These are phyloP conservation scores for Calliopum simillimum DNA, from an alignment of 2,888 invertebrate species.

Conservation along the genomic window DNA sequence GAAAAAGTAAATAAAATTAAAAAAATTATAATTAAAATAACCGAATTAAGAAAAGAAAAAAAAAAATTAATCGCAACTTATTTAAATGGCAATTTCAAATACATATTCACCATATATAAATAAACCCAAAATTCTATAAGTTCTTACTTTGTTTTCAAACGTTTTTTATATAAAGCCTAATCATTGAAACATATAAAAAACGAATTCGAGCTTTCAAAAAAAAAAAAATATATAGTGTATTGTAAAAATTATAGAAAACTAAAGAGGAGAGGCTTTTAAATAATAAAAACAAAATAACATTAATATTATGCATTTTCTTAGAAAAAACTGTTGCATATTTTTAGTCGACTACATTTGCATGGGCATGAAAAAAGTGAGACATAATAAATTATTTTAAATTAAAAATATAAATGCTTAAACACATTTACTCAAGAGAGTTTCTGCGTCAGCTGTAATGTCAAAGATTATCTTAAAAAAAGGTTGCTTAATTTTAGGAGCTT, in stretches of 20 bases:
- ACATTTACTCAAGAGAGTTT: too few species aligned
- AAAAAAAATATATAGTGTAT: constrained; percentile 32
- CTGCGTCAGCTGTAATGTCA: too few species aligned
- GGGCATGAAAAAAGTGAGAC: too few species aligned
- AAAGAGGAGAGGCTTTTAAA: neutral
- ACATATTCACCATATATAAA: constrained; percentile 8
- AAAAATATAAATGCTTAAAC: too few species aligned
- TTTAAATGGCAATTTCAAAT: constrained; percentile 14
- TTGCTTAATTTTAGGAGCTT: too few species aligned
- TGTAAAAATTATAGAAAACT: constrained; percentile 39
- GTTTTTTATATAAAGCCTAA: too few species aligned
- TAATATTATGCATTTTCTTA: constrained; percentile 23
- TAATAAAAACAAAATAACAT: constrained; percentile 15
- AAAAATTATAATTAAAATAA: constrained; percentile 36
- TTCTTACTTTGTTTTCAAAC: too few species aligned
- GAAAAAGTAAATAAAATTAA: too few species aligned
- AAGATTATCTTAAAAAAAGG: too few species aligned
- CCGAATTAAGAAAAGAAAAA: constrained; percentile 19
- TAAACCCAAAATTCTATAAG: constrained; percentile 14
- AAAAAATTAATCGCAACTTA: constrained; percentile 26
- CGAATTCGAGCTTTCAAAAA: constrained; percentile 62
- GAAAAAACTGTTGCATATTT: constrained; percentile 13
- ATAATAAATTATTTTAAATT: too few species aligned
- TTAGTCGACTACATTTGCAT: too few species aligned
- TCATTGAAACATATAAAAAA: constrained; percentile 46